A percentile compares a stretch with the other conserved stretches of the same genome.
These are phyloP conservation scores for Branchellion lobata DNA, from an alignment of 2,888 invertebrate genomes.

Conservation along the genomic window DNA sequence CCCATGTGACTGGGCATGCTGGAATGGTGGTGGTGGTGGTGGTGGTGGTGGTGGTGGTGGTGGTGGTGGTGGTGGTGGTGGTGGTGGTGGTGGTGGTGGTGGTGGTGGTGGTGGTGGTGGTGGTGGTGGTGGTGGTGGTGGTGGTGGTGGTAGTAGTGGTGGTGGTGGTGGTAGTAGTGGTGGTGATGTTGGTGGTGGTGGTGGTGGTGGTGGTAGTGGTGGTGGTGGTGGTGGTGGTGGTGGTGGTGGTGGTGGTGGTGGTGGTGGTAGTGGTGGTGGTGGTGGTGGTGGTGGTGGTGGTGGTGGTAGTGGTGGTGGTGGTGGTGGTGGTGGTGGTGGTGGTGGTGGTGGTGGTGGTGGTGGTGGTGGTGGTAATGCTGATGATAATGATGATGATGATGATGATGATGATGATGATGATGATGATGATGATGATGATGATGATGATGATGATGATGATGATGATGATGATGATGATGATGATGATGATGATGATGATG, in stretches of 20 bases:
- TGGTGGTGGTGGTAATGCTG: too few species aligned
- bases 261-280: neutral
- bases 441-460: slow-evolving; percentile 22
- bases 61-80: neutral
- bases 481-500: slow-evolving; percentile 49
- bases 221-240: too few species aligned
- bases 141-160: neutral
- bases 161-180: neutral
- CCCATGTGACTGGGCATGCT: slow-evolving; percentile 51
- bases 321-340: neutral
- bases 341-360: neutral
- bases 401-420: neutral
- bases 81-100: neutral
- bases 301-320: neutral
- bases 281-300: neutral
- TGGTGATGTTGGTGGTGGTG: neutral
- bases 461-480: slow-evolving; percentile 43
- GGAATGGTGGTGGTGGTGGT: neutral
- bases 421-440: slow-evolving; percentile 19
- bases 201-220: neutral
- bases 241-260: neutral
- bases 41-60: slow-evolving; percentile 2
- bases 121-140: neutral
- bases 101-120: neutral
- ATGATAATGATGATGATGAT: slow-evolving; percentile 4